phyloP scores from a whole-genome alignment of 2,113 vertebrate genomes.

The Antigone vipio region DNA sequence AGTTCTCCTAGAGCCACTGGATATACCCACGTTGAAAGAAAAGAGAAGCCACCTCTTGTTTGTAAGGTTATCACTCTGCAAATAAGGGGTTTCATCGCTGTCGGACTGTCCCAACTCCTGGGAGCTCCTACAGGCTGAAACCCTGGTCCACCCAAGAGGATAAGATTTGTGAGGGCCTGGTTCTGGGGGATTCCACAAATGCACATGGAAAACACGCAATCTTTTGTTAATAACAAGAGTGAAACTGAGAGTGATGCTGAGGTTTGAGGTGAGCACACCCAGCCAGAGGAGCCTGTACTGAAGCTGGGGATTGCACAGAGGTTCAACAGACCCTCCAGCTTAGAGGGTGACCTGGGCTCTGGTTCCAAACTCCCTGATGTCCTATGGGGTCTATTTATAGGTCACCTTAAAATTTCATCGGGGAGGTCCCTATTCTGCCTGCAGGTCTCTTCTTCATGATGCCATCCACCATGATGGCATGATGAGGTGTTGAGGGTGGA shows the following conservation, averaged over 20 bases:
- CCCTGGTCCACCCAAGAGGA: not conserved
- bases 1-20: not conserved
- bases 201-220: not conserved
- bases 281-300: not conserved
- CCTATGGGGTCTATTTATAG: not conserved
- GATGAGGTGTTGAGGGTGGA: not conserved
- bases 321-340: not conserved
- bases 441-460: not conserved
- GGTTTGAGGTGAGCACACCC: not conserved
- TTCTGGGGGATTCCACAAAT: not conserved
- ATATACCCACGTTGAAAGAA: not conserved
- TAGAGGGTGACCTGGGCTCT: not conserved
- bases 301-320: no score
- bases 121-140: not conserved
- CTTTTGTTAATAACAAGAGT: not conserved
- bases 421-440: not conserved
- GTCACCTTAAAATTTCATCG: not conserved
- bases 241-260: no score
- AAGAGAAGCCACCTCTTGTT: not conserved
- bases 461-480: accelerated
- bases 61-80: not conserved
- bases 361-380: not conserved
- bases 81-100: not conserved
- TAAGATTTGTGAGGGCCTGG: not conserved
- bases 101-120: not conserved